Evolutionary conservation across 2,888 invertebrate species (phyloP), one percentile per base, ranked within the genome.

Genomic region (Lordiphosa fenestrarum): DNA sequence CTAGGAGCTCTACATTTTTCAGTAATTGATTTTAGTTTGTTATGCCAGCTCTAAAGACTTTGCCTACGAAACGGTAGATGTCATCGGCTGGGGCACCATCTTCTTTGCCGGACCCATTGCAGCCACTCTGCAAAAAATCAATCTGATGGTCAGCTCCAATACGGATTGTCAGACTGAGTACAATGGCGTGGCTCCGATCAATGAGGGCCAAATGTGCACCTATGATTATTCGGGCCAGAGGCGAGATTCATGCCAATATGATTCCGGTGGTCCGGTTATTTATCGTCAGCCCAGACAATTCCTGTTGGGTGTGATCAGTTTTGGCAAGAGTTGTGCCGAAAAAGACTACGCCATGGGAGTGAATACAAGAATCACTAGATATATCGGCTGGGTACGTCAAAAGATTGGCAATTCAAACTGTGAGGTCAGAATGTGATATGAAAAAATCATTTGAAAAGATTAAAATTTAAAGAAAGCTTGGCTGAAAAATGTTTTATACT

Each of bases 251-350:
- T 92, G 92, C 55, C 91, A 88, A 19, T 75, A 76, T 46, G 91
- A 91, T 70, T 91, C 91, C 0, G 92, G 92, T 1, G 92, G 92
- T 1, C 92, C 92, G 0, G 76, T 91, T 6, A 63, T 91, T 6
- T 53, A 30, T 9, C 91, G 91, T 86, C 71, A 85, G 33, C 57
- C 47, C 62, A 86, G 88, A 33, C 78, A 90, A 6, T 89, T 90
- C 42, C 62, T 91, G 1, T 30, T 91, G 1, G 93, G 92, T 2
- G 63, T 92, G 10, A 90, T 93, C 39, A 91, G 91, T 42, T 90
- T 82, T 65, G 93, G 93, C 38, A 68, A 75, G 9, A 87, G 69
- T 21, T 93, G 93, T 73, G 92, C 89, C 0, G 60, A 82, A 4
- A 30, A 44, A 0, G 3, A 60, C 0, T 80, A 81, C 51, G 57